A percentile compares a stretch with the other conserved stretches of the same genome.
These are phyloP conservation scores for Psittacula echo DNA, from an alignment of 2,797 vertebrate genomes.

Conservation along the genomic window DNA sequence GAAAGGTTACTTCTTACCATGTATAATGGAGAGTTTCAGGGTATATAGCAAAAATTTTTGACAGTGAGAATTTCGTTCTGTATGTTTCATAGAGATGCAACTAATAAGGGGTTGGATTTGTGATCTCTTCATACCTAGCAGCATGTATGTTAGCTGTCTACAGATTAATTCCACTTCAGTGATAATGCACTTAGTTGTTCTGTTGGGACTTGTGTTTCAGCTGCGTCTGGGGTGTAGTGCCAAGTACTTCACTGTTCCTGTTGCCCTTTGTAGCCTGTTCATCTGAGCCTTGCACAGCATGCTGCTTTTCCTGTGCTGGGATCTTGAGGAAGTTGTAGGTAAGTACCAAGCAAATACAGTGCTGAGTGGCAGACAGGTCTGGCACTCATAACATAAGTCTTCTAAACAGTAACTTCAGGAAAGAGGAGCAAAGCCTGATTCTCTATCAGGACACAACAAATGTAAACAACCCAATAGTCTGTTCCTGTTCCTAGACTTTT, in stretches of 20 bases:
- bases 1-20: neutral
- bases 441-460: neutral
- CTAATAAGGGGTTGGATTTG: neutral
- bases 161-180: neutral
- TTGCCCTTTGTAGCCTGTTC: fast-evolving
- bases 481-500: neutral
- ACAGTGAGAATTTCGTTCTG: neutral
- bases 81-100: neutral
- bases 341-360: neutral
- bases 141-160: neutral
- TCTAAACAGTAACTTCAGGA: neutral
- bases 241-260: neutral
- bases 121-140: neutral
- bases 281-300: neutral
- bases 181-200: neutral
- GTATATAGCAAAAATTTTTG: neutral
- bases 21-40: neutral
- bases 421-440: neutral
- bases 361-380: neutral
- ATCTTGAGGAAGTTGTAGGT: neutral
- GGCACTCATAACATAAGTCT: neutral
- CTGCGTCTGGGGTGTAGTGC: fast-evolving
- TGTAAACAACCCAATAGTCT: neutral
- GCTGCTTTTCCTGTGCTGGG: neutral
- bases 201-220: neutral